Percentiles rank a stretch among this genome's conserved stretches.
These are phyloP conservation scores for Eumeta japonica DNA, from an alignment of 1,140 invertebrate genomes.

Conservation along the genomic window DNA sequence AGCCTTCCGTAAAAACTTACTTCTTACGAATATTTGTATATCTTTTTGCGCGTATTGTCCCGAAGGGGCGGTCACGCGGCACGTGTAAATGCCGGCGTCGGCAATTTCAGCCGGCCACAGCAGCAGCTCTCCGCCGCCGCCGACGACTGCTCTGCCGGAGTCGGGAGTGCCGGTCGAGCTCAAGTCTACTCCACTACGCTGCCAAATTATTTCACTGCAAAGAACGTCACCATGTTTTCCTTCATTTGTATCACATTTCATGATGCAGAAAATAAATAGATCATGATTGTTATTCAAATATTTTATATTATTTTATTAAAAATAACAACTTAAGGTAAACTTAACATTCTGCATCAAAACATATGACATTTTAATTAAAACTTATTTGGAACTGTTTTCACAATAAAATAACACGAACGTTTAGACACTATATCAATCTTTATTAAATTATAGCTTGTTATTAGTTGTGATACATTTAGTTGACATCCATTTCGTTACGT, in stretches of 20 bases:
- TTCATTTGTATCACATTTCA: not conserved
- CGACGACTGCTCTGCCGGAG: conserved; percentile 16
- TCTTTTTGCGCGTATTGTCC: conserved; percentile 74
- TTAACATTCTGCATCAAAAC: too few species aligned
- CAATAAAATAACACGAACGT: too few species aligned
- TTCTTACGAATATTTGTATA: conserved; percentile 74
- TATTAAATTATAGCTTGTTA: too few species aligned
- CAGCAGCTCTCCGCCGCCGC: conserved; percentile 28
- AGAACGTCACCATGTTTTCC: too few species aligned
- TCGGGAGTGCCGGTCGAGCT: conserved; percentile 7
- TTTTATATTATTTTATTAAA: too few species aligned
- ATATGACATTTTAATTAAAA: too few species aligned
- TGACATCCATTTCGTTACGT: too few species aligned
- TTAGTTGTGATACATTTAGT: too few species aligned
- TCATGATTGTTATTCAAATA: not conserved
- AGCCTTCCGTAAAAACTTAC: conserved; percentile 64
- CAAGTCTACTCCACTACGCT: conserved; percentile 30
- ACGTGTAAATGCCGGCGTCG: conserved; percentile 76
- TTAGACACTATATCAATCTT: too few species aligned
- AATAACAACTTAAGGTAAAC: too few species aligned
- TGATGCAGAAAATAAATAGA: not conserved
- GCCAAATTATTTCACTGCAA: conserved; percentile 42
- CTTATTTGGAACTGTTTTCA: not conserved
- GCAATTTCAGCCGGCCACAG: conserved; percentile 64
- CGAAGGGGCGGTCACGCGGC: conserved; percentile 72